Base-by-base conservation (phyloP, 2,888 invertebrate genomes). In the Parochlus steinenii region DNA sequence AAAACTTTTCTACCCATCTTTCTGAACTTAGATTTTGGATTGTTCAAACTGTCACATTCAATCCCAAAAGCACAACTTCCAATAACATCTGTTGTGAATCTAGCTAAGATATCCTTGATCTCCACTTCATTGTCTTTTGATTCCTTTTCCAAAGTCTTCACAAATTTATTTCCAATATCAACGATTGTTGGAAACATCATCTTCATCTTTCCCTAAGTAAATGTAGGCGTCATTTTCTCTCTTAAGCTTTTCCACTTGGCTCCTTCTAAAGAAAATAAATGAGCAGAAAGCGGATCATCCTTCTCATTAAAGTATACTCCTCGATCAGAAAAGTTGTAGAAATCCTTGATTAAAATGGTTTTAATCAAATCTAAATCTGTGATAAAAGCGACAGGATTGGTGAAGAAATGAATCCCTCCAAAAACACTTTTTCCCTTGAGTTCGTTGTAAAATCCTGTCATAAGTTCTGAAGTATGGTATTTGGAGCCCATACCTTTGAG, bases 21-120 rank as follows among this genome's bases (percentile, higher is more conserved):
- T 6, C 53, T 46, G 41, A 61, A 61, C 29, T 53, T 49, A 0
- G 51, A 47, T 40, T 57, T 44, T 0, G 56, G 50, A 44, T 61
- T 44, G 14, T 47, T 49, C 12, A 63, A 47, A 27, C 56, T 55
- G 37, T 63, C 59, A 41, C 57, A 54, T 12, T 61, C 52, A 2
- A 63, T 49, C 4, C 63, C 64, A 44, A 64, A 63, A 1, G 54
- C 60, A 42, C 60, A 56, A 3, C 47, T 48, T 11, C 59, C 62
- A 38, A 65, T 64, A 0, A 64, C 59, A 45, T 67, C 65, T 6
- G 60, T 60, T 0, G 63, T 62, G 31, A 52, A 65, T 16, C 58
- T 52, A 0, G 56, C 55, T 20, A 56, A 47, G 1, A 58, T 36
- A 10, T 61, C 59, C 34, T 59, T 56, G 10, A 63, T 39, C 33